Base-by-base conservation (phyloP, 1,140 invertebrate species). In the Drosophila pallidifrons region DNA sequence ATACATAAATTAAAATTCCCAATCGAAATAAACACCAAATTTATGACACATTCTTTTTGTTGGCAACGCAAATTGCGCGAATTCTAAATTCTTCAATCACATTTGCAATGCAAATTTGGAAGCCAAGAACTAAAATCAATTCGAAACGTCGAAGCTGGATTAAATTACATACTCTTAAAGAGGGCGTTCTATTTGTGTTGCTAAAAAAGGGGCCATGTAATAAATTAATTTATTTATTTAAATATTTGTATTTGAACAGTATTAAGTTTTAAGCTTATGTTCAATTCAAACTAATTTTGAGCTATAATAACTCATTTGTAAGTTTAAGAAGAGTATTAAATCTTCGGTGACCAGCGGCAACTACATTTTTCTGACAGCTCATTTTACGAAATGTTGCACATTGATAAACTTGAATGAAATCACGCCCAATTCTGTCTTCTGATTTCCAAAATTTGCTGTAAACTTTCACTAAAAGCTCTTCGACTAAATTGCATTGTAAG, bases 51-150 rank as follows among this genome's bases (percentile, higher is more conserved):
- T 49, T 49, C 3, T 70, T 54, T 54, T 61, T 67, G n/a, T 55
- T 61, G 35, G 28, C 8, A 38, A 38, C 25, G 11, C 52, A 61
- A 61, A 57, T 60, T 67, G 51, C 38, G 47, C 25, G 49, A 73
- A 73, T 69, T 43, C 20, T 38, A 75, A 59, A 68, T 68, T 58
- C 75, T 49, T 63, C 28, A 55, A 35, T 60, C 52, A 65, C 46
- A 86, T 87, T 87, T 68, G 82, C 80, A 87, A 69, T 83, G 69
- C 82, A 54, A 87, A 87, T 87, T 25, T 77, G 30, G 13, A 6
- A 2, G 25, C 57, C 46, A 66, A 79, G 79, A 86, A 82, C 79
- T 63, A 51, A 75, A 68, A 59, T 68, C 67, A 41, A 58, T 15
- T 7, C 51, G 46, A 72, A 28, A 28, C 15, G 15, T 28, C 11